Evolutionary conservation across 2,113 vertebrate species (phyloP), one percentile per base, ranked within the genome.

Genomic region (Sisor rabdophorus): DNA sequence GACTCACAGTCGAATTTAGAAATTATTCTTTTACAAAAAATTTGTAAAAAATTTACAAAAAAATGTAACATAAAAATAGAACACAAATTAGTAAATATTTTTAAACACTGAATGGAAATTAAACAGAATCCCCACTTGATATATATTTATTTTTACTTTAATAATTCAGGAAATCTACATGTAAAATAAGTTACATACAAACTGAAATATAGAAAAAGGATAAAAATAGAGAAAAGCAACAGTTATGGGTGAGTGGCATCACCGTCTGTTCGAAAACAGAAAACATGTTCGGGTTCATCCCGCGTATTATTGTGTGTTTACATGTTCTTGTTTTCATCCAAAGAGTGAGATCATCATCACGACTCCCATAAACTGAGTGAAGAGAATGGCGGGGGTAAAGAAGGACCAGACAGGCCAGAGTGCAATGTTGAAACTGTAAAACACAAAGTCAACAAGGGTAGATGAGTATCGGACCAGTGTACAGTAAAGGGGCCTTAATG

Each of bases 281-380:
- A 50, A 68, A 48, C 12, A 9, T 26, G 47, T 17, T 3, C 4
- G 6, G n/a, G 16, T 69, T 50, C 47, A 67, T 9, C 24, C n/a
- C 4, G 22, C 47, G 50, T 24, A 17, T 11, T 2, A 11, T 19
- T 13, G 52, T 64, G 50, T 47, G 53, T 11, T 28, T 59, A 13
- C 1, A 13, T 50, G 6, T 52, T 20, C 68, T 48, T 32, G 24
- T 52, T 20, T 44, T 94, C 84, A 99, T 68, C 95, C 95, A 15
- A 98, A 90, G 40, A 99, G 87, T 2, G 95, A 98, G 82, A 98
- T 91, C 73, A 98, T 81, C 96, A 99, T 99, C 56, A 97, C 91
- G 3, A 96, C 84, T 26, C 96, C 96, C 96, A 99, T 99, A 73
- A 99, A 99, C 88, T 99, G 97, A 55, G 93, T 91, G 82, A 98